phyloP scores from a whole-genome alignment of 2,888 invertebrate species.

The Odontothrips loti region DNA sequence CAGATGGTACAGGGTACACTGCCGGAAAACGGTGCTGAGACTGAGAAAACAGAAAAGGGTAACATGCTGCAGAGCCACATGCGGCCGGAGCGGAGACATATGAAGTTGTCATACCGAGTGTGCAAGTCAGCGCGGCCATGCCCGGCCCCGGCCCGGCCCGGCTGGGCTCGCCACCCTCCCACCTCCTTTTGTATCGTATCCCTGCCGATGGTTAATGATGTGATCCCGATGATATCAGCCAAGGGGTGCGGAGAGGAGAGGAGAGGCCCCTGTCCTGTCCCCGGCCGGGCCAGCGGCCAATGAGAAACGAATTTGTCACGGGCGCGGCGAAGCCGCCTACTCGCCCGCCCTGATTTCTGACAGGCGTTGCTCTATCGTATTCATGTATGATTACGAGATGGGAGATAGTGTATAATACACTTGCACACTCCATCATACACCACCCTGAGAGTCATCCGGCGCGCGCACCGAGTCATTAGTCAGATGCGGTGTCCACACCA shows the following conservation, averaged over 20 bases:
- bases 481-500: too few species aligned
- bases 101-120: not conserved
- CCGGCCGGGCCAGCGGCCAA: not conserved
- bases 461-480: too few species aligned
- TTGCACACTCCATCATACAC: not conserved
- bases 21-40: too few species aligned
- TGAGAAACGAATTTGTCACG: constrained; percentile 6
- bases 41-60: not conserved
- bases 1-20: too few species aligned
- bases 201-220: not conserved
- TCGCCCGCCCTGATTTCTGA: not conserved
- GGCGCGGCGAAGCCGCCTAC: not conserved
- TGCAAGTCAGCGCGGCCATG: not conserved
- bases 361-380: not conserved
- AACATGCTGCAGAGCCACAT: not conserved
- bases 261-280: not conserved
- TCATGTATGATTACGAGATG: too few species aligned
- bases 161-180: not conserved
- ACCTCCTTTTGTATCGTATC: not conserved
- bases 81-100: not conserved
- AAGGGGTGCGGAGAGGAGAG: not conserved
- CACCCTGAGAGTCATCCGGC: not conserved
- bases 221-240: not conserved
- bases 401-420: not conserved
- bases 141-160: not conserved